Evolutionary conservation across 1,140 invertebrate species (phyloP), one percentile per base, ranked within the genome.

Genomic region (Heterodera carotae): DNA sequence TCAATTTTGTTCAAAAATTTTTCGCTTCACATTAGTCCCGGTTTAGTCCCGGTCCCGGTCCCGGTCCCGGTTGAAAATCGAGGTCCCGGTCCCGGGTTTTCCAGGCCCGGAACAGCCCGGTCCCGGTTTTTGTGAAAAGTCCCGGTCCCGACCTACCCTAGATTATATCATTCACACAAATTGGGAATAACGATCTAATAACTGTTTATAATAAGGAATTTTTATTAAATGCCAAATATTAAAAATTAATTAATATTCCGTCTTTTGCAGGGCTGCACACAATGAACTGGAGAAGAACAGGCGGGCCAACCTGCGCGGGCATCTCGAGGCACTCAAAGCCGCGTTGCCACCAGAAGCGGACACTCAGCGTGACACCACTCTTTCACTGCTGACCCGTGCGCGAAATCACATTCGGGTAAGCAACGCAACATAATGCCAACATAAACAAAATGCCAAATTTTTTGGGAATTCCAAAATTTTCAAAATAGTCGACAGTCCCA

Each of bases 241-340:
- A 43, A 43, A 43, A 43, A 8, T 43, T 43, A 43, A 43, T 2
- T 6, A 43, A 43, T 43, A 15, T 66, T 29, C 33, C n/a, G n/a
- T n/a, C n/a, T 18, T 66, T 66, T 85, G 59, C 67, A 87, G 85
- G 34, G 85, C 85, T 25, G 85, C 85, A 33, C 85, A 86, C 78
- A 86, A 86, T 62, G 85, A 86, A 68, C 67, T 86, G n/a, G 85
- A 86, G 80, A 86, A 86, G 75, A 86, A 85, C 33, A 81, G 85
- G 29, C 80, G 85, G 39, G 85, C 85, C 31, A 86, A 86, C 71
- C 79, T 86, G 4, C 80, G 85, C 39, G 69, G 75, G 18, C 86
- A 82, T 67, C 76, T 86, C 31, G 85, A 86, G 34, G 74, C 76
- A 12, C 71, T 86, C 15, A 86, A 86, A 67, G 43, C 76, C 3